These are phyloP conservation scores for Macrostomum cliftonense DNA, from an alignment of 2,888 invertebrate species.

Conservation along the genomic window DNA sequence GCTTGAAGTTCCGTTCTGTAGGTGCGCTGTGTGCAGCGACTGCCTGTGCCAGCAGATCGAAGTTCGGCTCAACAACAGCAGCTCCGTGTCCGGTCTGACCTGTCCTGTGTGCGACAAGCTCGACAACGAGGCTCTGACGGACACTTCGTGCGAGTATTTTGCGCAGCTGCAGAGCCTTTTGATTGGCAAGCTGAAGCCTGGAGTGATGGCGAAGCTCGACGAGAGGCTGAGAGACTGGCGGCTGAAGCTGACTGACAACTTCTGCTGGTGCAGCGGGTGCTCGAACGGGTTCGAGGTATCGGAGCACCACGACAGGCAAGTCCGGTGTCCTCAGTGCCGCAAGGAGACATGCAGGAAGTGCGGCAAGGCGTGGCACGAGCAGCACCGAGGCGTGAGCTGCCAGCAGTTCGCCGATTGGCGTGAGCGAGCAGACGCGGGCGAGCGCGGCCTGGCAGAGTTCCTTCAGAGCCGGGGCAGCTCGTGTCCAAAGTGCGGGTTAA, in stretches of 20 bases:
- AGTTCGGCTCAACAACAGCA: slow-evolving; percentile 60
- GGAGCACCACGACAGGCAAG: no score
- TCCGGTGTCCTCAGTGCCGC: no score
- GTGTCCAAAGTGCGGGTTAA: slow-evolving; percentile 76
- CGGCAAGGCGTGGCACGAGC: slow-evolving; percentile 54
- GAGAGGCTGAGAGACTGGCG: slow-evolving; percentile 72
- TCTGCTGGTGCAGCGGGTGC: slow-evolving; percentile 67
- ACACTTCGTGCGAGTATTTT: slow-evolving; percentile 40
- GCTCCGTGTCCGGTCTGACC: slow-evolving; percentile 67
- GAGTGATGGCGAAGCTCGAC: slow-evolving; percentile 72
- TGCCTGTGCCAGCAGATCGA: slow-evolving; percentile 73
- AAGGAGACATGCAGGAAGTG: no score
- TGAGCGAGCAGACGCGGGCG: no score
- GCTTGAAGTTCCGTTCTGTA: slow-evolving; percentile 56
- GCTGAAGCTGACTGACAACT: slow-evolving; percentile 73
- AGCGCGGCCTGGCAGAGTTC: no score
- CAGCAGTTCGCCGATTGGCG: slow-evolving; percentile 69
- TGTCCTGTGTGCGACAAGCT: slow-evolving; percentile 81
- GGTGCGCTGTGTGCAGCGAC: slow-evolving; percentile 48
- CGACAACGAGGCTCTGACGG: slow-evolving; percentile 52
- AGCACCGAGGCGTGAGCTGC: slow-evolving; percentile 70
- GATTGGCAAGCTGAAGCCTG: slow-evolving; percentile 52
- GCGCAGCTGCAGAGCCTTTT: no score
- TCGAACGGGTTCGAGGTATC: no score
- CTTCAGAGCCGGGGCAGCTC: no score